Evolutionary conservation across 2,797 vertebrate species (phyloP), one percentile per base, ranked within the genome.

Genomic region (Epinephelus coioides): DNA sequence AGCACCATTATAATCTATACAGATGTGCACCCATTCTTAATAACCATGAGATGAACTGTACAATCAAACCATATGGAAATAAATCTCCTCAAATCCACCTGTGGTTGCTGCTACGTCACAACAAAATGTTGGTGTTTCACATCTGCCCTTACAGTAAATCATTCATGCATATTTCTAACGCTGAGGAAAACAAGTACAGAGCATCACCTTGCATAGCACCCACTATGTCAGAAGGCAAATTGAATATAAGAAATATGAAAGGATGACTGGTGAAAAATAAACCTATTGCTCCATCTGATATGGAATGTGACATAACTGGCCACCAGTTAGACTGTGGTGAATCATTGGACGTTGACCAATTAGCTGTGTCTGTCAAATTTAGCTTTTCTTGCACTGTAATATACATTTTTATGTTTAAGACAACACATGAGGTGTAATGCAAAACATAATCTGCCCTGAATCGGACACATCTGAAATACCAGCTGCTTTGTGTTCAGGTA

Each of bases 261-360:
- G 78, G 51, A 69, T 78, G 53, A 72, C 66, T 9, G 50, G 19
- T 81, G 67, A 73, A 54, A 82, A 56, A 71, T 69, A 30, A 82
- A 77, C 50, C 47, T 60, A 40, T 86, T 86, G 84, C 81, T 86
- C 83, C 85, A 85, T 86, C 54, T 71, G 82, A 81, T 71, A 79
- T 74, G 94, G 94, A 94, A 94, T 94, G 92, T 94, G 93, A 92
- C 82, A 61, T 65, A 86, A 94, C 88, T 88, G 89, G 86, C 91
- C 87, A 87, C 82, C 65, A 74, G 70, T 69, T 59, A 49, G 55
- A 77, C 62, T 74, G 46, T 43, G 23, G 55, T 73, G 81, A 73
- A 53, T 73, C 13, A 44, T 71, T 67, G 81, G 78, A 83, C 67
- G 50, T 40, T 38, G 30, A 75, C 57, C 43, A 60, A 73, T 84